Evolutionary conservation across 2,888 invertebrate genomes (phyloP), one percentile per base, ranked within the genome.

Genomic region (Coelogynopora nodosa): DNA sequence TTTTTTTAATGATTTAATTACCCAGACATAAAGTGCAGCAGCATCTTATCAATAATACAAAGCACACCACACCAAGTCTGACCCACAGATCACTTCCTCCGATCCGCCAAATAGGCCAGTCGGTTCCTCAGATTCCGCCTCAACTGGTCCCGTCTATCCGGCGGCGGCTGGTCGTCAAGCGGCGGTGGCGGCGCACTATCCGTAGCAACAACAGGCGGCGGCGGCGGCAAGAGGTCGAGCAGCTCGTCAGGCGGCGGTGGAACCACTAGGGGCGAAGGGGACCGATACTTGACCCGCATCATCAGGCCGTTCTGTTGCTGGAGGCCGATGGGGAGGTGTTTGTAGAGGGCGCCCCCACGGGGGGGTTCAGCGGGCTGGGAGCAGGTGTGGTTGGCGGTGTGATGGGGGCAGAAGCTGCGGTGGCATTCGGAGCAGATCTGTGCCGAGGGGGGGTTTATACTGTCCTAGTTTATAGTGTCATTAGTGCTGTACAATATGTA

Each of bases 331-430:
- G 74, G 18, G 2, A 26, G 10, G 23, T 5, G 2, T 26, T 74
- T 74, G 74, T 74, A 74, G 5, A 74, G 74, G 23, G 74, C 74
- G 74, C 74, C 74, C 27, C 74, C 74, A 5, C 74, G 74, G 18
- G 74, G 74, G 18, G 74, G 74, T 23, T 74, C 74, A 26, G 5
- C 2, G 5, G 74, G 74, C 5, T 23, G 74, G 27, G 18, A 74
- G 23, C 74, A 74, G 74, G 23, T 74, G 74, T 74, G 74, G 74
- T 74, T 74, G 74, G 74, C 74, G 74, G 74, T 74, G 27, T 74
- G 74, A 23, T 74, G 74, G 2, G 74, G 74, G 74, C 74, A 74
- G 74, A 74, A 74, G 74, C 74, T 74, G 18, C 74, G 74, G 74
- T 74, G 74, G 23, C 74, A 74, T 23, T 74, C 74, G 2, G 5